Evolutionary conservation across 2,888 invertebrate genomes (phyloP), one percentile per base, ranked within the genome.

Genomic region (Altica lythri): DNA sequence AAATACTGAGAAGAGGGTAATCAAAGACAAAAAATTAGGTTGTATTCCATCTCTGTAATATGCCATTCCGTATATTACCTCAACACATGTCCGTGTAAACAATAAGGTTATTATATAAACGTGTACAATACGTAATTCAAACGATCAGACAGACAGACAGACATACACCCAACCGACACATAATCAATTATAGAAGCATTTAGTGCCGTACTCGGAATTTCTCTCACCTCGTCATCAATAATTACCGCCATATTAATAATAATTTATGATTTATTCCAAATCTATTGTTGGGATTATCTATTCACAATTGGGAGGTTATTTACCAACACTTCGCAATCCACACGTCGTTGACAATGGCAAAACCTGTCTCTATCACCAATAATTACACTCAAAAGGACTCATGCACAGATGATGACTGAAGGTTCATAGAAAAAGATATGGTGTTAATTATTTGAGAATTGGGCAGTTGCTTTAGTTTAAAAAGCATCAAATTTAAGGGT

Each of bases 261-360:
- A 51, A 53, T 56, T 59, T 54, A 54, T 47, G 44, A 51, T 48
- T 45, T 38, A 54, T 35, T 32, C 44, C 29, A 19, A 40, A 45
- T 37, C 46, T 22, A 54, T 55, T 55, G 53, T 53, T 35, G 30
- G 42, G 48, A 43, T 51, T 53, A 56, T 53, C 53, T 37, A 47
- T 59, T 56, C 47, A 45, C 52, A 44, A 48, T 32, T 34, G 45
- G 49, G 52, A 27, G 55, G 46, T 50, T 55, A 59, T 55, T 58
- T 62, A 64, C 62, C 61, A 60, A 55, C 61, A 62, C 57, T 60
- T 47, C 61, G 62, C 53, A 55, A 61, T 62, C 59, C 59, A 58
- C 62, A 61, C 53, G 58, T 59, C 57, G 56, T 53, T 61, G 61
- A 61, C 64, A 62, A 64, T 57, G 27, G 54, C 49, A n/a, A 50